Conservation (phyloP, 2,113 vertebrate species). For the Lota lota region DNA sequence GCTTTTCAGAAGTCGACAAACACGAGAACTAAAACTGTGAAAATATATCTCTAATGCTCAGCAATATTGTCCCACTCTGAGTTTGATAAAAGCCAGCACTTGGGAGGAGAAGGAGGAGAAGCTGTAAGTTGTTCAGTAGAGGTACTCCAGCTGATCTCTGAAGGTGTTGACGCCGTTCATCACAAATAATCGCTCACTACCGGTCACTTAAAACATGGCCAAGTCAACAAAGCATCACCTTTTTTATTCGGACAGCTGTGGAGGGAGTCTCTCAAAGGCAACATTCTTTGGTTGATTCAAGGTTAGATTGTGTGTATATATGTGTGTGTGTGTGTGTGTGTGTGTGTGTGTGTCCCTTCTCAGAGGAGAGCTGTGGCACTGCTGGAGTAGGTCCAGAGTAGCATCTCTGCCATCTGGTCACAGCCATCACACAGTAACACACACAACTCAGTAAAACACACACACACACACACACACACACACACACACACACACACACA, state of each 20-base stretch:
- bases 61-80: slow-evolving; percentile 4
- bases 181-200: slow-evolving; percentile 35
- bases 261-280: slow-evolving; percentile 1
- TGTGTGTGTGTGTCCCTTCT: slow-evolving; percentile 21
- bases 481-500: neutral
- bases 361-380: slow-evolving; percentile 49
- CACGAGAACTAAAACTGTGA: slow-evolving; percentile 14
- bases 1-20: slow-evolving; percentile 21
- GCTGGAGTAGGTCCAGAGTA: slow-evolving; percentile 61
- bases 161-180: slow-evolving; percentile 34
- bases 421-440: slow-evolving; percentile 55
- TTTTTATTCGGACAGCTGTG: slow-evolving; percentile 25
- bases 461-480: neutral
- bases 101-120: too few relatives aligned
- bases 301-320: slow-evolving; percentile 52
- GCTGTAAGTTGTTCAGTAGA: neutral
- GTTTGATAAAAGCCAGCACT: too few relatives aligned
- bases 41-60: slow-evolving; percentile 12
- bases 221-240: slow-evolving; percentile 24
- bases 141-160: slow-evolving; percentile 35
- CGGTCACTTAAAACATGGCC: slow-evolving; percentile 25
- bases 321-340: slow-evolving; percentile 19
- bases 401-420: slow-evolving; percentile 62
- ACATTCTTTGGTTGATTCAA: slow-evolving; percentile 49
- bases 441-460: slow-evolving; percentile 22